Evolutionary conservation across 2,888 invertebrate genomes (phyloP).

Genomic region (Ferrisia virgata): DNA sequence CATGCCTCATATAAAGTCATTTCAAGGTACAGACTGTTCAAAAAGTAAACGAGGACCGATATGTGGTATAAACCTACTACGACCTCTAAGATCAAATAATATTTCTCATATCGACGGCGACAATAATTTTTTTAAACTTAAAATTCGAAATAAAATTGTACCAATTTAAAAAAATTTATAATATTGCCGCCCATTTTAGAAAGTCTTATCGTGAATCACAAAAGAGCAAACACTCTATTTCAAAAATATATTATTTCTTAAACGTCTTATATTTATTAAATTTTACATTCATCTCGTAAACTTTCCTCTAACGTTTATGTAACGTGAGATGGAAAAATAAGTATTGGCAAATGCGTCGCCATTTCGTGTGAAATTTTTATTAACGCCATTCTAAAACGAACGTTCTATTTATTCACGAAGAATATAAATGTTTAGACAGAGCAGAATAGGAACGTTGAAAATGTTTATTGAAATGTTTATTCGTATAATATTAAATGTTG

Average conservation of each 20-base stretch:
- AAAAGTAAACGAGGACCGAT: conserved; percentile 1
- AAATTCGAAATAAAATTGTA: background rate
- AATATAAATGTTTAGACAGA: conserved; percentile 45
- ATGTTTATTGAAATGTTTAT: conserved; percentile 40
- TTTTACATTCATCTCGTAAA: conserved; percentile 35
- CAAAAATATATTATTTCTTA: conserved; percentile 9
- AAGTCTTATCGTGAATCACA: background rate
- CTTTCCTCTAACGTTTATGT: conserved; percentile 32
- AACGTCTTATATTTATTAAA: conserved; percentile 39
- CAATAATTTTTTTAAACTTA: background rate
- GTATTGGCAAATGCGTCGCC: conserved; percentile 40
- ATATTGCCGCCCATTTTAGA: background rate
- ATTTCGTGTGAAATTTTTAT: conserved; percentile 38
- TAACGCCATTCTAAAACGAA: conserved; percentile 42
- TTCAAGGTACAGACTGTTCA: conserved; percentile 11
- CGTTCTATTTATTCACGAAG: conserved; percentile 43
- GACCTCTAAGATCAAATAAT: no score
- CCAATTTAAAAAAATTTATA: background rate
- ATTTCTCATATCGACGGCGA: background rate
- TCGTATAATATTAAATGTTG: conserved; percentile 33
- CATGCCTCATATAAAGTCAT: conserved; percentile 45
- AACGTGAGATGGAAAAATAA: conserved; percentile 33
- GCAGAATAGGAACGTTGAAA: conserved; percentile 36
- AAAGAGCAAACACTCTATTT: background rate
- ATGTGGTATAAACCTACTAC: background rate